phyloP scores from a whole-genome alignment of 2,797 vertebrate genomes.

The Gymnothorax reevesii region DNA sequence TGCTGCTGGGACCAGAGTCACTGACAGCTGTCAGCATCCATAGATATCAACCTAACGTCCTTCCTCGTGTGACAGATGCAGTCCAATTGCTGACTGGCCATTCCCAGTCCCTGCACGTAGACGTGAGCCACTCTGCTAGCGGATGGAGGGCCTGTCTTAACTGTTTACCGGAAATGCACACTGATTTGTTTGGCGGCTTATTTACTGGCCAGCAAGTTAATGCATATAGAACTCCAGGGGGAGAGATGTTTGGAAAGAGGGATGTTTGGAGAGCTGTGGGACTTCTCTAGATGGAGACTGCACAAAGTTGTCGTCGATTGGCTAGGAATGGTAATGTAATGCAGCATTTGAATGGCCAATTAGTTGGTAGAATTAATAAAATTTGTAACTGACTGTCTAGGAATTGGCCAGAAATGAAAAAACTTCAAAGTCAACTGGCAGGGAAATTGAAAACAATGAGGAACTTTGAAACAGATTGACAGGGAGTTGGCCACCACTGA shows the following conservation, averaged over 20 bases:
- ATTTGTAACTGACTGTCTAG: too few relatives aligned
- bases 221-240: not conserved
- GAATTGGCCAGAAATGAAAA: not conserved
- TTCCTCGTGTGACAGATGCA: not conserved
- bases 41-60: not conserved
- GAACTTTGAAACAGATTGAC: too few relatives aligned
- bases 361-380: not conserved
- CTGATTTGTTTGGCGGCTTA: not conserved
- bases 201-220: not conserved
- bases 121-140: not conserved
- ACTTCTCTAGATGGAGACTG: not conserved
- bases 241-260: not conserved
- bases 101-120: not conserved
- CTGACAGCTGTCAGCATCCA: conserved; percentile 5
- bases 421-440: too few relatives aligned
- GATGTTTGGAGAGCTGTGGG: not conserved
- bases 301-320: not conserved
- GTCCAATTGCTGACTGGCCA: not conserved
- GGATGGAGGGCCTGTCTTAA: not conserved
- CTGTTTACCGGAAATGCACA: not conserved
- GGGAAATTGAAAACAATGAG: too few relatives aligned
- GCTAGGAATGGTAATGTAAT: not conserved
- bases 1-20: not conserved
- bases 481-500: too few relatives aligned
- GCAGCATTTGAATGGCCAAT: not conserved